Evolutionary conservation across 2,113 vertebrate genomes (phyloP).

Genomic region (Sylvia atricapilla): DNA sequence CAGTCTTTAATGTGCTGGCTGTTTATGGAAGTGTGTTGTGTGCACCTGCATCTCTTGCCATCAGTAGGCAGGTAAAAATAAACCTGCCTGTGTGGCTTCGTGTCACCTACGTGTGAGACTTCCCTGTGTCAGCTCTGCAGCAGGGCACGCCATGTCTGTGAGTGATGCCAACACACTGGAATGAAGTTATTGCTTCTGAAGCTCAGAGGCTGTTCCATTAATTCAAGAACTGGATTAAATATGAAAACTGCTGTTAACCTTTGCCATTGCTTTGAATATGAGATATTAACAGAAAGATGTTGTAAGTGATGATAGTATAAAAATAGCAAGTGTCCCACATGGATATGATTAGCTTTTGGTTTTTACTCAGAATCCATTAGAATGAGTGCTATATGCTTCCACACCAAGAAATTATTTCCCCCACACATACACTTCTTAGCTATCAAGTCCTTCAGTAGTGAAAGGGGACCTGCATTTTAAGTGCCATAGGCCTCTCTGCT

Average conservation of each 20-base stretch:
- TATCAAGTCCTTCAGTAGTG: neutral
- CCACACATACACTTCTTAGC: neutral
- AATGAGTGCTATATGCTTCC: neutral
- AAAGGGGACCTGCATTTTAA: neutral
- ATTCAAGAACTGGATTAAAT: neutral
- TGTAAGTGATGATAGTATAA: neutral
- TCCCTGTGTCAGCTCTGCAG: neutral
- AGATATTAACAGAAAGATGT: neutral
- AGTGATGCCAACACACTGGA: rapidly evolving
- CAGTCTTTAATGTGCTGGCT: neutral
- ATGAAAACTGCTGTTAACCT: constrained; percentile 3
- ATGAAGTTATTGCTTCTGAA: neutral
- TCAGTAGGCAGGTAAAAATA: neutral
- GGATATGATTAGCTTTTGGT: neutral
- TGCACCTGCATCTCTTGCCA: neutral
- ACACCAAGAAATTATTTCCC: neutral
- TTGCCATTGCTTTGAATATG: neutral
- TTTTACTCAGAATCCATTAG: neutral
- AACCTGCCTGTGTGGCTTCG: neutral
- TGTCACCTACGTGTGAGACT: rapidly evolving
- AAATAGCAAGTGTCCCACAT: neutral
- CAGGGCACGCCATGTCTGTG: rapidly evolving
- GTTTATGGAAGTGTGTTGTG: neutral
- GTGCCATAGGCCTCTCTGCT: neutral
- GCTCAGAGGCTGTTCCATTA: neutral